Conservation (phyloP, 1,140 invertebrate genomes). For the Bradysia coprophila region DNA sequence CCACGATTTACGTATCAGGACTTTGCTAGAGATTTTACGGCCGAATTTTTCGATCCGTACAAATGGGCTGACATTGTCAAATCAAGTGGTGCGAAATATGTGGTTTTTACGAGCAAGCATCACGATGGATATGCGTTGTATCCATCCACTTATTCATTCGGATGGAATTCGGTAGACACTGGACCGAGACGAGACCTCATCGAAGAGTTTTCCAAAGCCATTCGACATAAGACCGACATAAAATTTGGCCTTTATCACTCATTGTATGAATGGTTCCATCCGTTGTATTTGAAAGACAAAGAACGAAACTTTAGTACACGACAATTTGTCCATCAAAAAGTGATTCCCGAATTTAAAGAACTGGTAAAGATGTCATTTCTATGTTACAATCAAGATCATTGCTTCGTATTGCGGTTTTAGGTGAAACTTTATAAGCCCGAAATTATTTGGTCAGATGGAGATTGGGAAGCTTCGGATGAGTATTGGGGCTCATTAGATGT, state of each 20-base stretch:
- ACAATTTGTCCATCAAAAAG: not conserved
- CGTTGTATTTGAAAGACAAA: slow-evolving; percentile 61
- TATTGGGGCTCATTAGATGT: slow-evolving; percentile 72
- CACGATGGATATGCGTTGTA: slow-evolving; percentile 84
- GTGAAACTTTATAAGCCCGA: slow-evolving; percentile 68
- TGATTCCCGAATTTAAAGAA: not conserved
- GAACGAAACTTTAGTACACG: slow-evolving; percentile 9
- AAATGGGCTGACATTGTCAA: slow-evolving; percentile 58
- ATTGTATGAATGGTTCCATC: slow-evolving; percentile 83
- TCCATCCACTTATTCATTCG: slow-evolving; percentile 69
- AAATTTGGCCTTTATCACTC: slow-evolving; percentile 82
- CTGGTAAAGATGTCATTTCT: not conserved
- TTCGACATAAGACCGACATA: slow-evolving; percentile 39
- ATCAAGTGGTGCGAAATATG: slow-evolving; percentile 64
- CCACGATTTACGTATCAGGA: slow-evolving; percentile 74
- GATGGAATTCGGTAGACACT: slow-evolving; percentile 78
- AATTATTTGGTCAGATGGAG: slow-evolving; percentile 87
- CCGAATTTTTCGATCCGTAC: slow-evolving; percentile 62
- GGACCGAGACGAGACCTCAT: slow-evolving; percentile 71
- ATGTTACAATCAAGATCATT: not conserved
- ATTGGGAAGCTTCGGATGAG: slow-evolving; percentile 58
- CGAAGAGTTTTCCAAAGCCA: slow-evolving; percentile 51
- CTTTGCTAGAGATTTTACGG: slow-evolving; percentile 62
- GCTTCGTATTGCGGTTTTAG: not conserved
- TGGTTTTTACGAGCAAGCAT: slow-evolving; percentile 85